Conservation (phyloP, 2,797 vertebrate genomes). For the Limnodromus scolopaceus region DNA sequence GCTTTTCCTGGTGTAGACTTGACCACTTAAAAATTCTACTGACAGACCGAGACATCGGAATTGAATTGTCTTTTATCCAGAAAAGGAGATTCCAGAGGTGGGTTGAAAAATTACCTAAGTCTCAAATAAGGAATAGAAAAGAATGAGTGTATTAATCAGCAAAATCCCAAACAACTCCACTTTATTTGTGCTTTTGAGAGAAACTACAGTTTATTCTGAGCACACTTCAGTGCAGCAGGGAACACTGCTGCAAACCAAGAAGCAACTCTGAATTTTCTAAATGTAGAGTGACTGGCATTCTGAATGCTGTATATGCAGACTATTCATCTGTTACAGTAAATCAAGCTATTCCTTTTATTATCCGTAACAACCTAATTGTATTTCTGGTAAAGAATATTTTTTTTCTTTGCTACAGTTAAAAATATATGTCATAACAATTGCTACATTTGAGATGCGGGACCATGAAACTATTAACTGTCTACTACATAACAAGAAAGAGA, state of each 20-base stretch:
- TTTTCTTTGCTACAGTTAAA: neutral
- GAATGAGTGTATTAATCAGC: neutral
- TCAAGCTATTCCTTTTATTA: neutral
- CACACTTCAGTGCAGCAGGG: conserved; percentile 55
- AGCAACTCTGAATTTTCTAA: neutral
- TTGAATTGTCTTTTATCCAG: neutral
- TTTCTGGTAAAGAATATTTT: neutral
- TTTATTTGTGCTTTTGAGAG: neutral
- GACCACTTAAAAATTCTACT: neutral
- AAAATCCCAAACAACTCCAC: neutral
- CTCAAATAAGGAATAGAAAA: neutral
- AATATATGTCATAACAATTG: neutral
- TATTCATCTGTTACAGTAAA: neutral
- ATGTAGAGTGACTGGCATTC: conserved; percentile 22
- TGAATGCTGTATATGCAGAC: neutral
- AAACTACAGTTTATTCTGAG: conserved; percentile 32
- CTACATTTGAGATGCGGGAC: neutral
- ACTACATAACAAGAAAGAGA: neutral
- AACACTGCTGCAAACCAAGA: conserved; percentile 3
- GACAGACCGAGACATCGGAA: neutral
- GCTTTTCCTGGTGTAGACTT: neutral
- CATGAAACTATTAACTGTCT: neutral
- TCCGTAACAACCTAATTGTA: neutral
- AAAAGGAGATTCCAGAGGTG: neutral
- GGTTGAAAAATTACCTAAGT: neutral